Conservation (phyloP, 2,113 vertebrate genomes). For the Microcebus tavaratra region DNA sequence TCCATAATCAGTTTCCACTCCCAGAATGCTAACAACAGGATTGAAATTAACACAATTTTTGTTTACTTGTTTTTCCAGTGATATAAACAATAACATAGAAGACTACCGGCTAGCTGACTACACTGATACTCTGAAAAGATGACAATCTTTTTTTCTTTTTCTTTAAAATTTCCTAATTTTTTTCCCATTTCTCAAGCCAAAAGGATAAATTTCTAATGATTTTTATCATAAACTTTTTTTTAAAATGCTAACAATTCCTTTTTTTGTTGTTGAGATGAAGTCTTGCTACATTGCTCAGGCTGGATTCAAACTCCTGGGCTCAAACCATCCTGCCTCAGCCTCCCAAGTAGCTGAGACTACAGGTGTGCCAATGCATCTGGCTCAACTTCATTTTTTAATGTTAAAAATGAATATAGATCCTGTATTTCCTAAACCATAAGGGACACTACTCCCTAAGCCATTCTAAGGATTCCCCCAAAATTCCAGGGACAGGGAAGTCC, state of each 20-base stretch:
- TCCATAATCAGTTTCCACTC: constrained; percentile 7
- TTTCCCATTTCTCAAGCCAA: constrained; percentile 10
- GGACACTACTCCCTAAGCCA: constrained; percentile 59
- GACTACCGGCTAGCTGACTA: neutral
- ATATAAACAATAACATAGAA: neutral
- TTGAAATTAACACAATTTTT: constrained; percentile 19
- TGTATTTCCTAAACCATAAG: constrained; percentile 38
- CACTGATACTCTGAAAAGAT: neutral
- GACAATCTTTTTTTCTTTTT: neutral
- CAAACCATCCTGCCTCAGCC: no score
- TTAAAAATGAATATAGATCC: neutral
- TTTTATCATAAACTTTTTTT: neutral
- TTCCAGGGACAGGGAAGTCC: neutral
- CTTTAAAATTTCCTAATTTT: neutral
- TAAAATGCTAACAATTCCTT: neutral
- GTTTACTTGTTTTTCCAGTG: neutral
- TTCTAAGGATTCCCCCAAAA: constrained; percentile 29
- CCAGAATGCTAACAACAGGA: constrained; percentile 1
- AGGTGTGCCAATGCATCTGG: no score
- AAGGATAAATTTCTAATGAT: neutral
- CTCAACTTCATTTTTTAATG: neutral
- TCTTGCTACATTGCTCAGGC: no score
- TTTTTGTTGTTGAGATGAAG: no score
- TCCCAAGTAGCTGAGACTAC: no score
- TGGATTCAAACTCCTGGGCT: no score